A percentile compares a stretch with the other conserved stretches of the same genome.
Evolutionary conservation across 1,140 invertebrate genomes (phyloP).

Genomic region (Bicyclus anynana): DNA sequence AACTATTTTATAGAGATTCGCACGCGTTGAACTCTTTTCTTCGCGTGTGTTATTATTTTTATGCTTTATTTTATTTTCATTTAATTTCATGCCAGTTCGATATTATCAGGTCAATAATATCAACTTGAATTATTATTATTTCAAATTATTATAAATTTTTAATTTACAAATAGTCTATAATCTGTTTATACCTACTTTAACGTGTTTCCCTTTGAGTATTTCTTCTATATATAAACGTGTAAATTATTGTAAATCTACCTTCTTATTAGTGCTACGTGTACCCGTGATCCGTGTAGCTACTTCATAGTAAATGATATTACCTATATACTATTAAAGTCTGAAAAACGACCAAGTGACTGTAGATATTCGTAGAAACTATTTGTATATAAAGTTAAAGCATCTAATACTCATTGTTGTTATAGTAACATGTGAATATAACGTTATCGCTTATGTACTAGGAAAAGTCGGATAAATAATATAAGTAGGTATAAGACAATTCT

Average conservation of each 20-base stretch:
- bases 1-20: neutral
- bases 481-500: slow-evolving; percentile 35
- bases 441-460: slow-evolving; percentile 66
- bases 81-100: neutral
- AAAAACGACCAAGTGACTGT: slow-evolving; percentile 34
- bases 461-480: slow-evolving; percentile 40
- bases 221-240: slow-evolving; percentile 16
- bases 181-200: neutral
- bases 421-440: slow-evolving; percentile 54
- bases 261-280: slow-evolving; percentile 15
- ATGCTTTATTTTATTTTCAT: neutral
- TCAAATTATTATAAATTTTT: neutral
- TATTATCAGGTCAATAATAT: neutral
- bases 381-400: slow-evolving; percentile 58
- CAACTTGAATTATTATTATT: neutral
- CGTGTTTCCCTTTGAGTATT: neutral
- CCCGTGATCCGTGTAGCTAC: slow-evolving; percentile 16
- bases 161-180: neutral
- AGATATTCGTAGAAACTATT: slow-evolving; percentile 29
- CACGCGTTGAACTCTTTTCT: slow-evolving; percentile 5
- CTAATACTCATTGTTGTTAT: slow-evolving; percentile 59
- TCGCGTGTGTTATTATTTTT: neutral
- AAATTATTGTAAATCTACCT: slow-evolving; percentile 40
- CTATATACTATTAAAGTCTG: slow-evolving; percentile 30
- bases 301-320: slow-evolving; percentile 20